Evolutionary conservation across 2,113 vertebrate species (phyloP).

Genomic region (Phaethon lepturus): DNA sequence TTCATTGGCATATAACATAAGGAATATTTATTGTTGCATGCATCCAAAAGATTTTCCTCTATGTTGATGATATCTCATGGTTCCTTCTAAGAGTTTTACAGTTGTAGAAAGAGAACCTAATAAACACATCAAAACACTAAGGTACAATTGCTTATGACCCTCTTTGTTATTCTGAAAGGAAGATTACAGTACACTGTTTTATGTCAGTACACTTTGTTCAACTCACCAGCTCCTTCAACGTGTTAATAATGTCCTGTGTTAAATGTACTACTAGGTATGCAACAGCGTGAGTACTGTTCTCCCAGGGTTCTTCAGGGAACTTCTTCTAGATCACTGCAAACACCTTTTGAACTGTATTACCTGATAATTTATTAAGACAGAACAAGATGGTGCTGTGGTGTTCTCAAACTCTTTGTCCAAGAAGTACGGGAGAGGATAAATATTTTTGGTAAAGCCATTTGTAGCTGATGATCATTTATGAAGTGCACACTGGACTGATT

Average conservation of each 20-base stretch:
- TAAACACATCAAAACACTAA: background rate
- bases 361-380: background rate
- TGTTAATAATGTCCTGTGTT: background rate
- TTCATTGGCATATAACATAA: background rate
- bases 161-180: background rate
- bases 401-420: background rate
- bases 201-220: background rate
- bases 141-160: background rate
- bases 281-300: accelerated
- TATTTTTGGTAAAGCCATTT: background rate
- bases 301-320: background rate
- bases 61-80: background rate
- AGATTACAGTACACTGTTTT: background rate
- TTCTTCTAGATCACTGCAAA: background rate
- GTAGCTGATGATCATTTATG: background rate
- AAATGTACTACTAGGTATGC: background rate
- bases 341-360: background rate
- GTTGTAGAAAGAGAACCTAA: background rate
- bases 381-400: background rate
- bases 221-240: background rate
- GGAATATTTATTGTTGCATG: background rate
- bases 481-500: background rate
- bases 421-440: background rate
- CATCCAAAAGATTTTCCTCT: background rate
- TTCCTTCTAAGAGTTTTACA: background rate